Evolutionary conservation across 2,888 invertebrate species (phyloP), one percentile per base, ranked within the genome.

Genomic region (Penaeus monodon): DNA sequence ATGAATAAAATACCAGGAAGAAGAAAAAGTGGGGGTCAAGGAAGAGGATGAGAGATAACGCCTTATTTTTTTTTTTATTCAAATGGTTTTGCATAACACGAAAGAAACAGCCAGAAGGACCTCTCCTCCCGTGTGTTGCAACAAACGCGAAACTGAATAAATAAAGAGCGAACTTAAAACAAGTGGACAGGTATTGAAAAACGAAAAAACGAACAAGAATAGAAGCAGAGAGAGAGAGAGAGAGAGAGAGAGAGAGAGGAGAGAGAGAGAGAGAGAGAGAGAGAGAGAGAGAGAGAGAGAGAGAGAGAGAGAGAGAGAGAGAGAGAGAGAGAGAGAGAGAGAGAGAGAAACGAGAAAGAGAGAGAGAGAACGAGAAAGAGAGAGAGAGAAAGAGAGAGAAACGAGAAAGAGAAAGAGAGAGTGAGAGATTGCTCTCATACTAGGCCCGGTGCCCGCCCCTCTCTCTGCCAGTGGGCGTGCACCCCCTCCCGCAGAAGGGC

Each of bases 281-380:
- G 27, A 70, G 70, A n/a, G 27, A 33, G 33, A 70, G 33, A 27
- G n/a, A n/a, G n/a, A 57, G n/a, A n/a, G n/a, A 79, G 49, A 22
- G 63, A 22, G 22, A 78, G 49, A 78, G 24, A 70, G 20, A 70
- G n/a, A 24, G 70, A 24, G 20, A 24, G n/a, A 24, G 70, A 24
- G 70, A 22, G 24, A 14, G 24, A 70, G 24, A 70, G 70, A 70
- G 70, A 70, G 70, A 70, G 70, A 70, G 70, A 70, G 70, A 70
- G 70, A 70, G 24, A 70, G 24, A 70, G 24, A 24, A n/a, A 24
- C 44, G 81, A 57, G 81, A 81, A 49, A 70, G 81, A 64, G 27
- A 22, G 33, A 33, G 22, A 33, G 44, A 66, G 38, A 27, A 65
- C 64, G 64, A 70, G 14, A 7, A 57, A 64, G 27, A 1, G 0